phyloP scores from a whole-genome alignment of 2,888 invertebrate species.

The Agrochola macilenta region DNA sequence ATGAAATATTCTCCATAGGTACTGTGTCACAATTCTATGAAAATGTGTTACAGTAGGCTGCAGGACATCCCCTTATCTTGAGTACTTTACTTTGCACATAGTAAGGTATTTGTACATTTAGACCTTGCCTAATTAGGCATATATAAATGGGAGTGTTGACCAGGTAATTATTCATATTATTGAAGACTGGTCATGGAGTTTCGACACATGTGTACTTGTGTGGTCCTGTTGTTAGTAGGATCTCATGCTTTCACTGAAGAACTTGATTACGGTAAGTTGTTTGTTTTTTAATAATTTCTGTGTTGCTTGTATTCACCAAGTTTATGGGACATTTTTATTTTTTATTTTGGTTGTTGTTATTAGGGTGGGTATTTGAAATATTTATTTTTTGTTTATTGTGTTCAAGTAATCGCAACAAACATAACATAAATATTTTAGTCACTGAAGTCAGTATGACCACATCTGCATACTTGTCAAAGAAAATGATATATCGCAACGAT shows the following conservation, averaged over 20 bases:
- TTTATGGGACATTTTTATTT: too few species aligned
- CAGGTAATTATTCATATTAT: conserved; percentile 38
- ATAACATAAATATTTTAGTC: conserved; percentile 3
- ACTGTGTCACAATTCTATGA: conserved; percentile 26
- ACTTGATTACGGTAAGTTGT: conserved; percentile 20
- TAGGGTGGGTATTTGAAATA: not conserved
- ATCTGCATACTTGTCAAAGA: conserved; percentile 64
- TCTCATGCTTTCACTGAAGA: conserved; percentile 13
- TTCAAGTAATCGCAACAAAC: not conserved
- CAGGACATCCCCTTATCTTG: conserved; percentile 46
- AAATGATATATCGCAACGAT: conserved; percentile 64
- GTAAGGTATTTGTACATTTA: not conserved
- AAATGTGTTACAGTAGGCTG: conserved; percentile 7
- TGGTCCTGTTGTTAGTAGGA: conserved; percentile 15
- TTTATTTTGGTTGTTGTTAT: not conserved
- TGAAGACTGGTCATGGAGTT: conserved; percentile 40
- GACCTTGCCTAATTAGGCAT: conserved; percentile 1
- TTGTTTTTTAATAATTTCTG: not conserved
- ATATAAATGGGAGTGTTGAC: conserved; percentile 36
- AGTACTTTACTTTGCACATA: conserved; percentile 9
- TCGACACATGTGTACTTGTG: conserved; percentile 15
- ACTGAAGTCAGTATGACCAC: conserved; percentile 41
- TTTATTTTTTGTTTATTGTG: not conserved
- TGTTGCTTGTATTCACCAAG: not conserved
- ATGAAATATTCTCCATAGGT: conserved; percentile 8